phyloP scores from a whole-genome alignment of 1,140 invertebrate species.

The Galendromus occidentalis region DNA sequence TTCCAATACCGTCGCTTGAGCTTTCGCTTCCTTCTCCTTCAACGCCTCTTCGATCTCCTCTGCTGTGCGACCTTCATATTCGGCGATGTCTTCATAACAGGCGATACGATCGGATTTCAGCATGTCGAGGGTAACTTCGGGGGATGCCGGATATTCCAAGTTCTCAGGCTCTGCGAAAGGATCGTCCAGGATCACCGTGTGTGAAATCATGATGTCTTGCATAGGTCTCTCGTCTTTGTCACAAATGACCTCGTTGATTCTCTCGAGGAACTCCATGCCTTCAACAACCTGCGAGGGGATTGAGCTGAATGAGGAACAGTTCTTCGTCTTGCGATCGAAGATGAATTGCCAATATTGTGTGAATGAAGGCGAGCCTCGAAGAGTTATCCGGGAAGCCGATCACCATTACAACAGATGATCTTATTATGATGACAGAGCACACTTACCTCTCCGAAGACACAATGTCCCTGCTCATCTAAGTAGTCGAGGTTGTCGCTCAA shows the following conservation, averaged over 20 bases:
- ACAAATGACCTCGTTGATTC: slow-evolving; percentile 82
- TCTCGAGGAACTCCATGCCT: slow-evolving; percentile 65
- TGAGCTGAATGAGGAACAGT: too few species aligned
- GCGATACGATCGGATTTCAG: slow-evolving; percentile 64
- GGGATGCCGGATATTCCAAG: slow-evolving; percentile 59
- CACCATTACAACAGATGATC: too few species aligned
- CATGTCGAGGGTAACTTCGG: slow-evolving; percentile 59
- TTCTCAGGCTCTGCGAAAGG: slow-evolving; percentile 72
- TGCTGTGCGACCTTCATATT: slow-evolving; percentile 55
- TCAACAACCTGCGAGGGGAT: slow-evolving; percentile 44
- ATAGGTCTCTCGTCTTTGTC: slow-evolving; percentile 77
- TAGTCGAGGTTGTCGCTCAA: slow-evolving; percentile 69
- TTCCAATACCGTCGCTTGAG: slow-evolving; percentile 88
- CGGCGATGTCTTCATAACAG: slow-evolving; percentile 84
- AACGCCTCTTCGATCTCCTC: slow-evolving; percentile 70
- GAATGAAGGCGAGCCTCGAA: too few species aligned
- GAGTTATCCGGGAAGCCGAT: too few species aligned
- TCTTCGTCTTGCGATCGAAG: too few species aligned
- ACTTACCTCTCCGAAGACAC: slow-evolving; percentile 73
- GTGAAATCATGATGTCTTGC: slow-evolving; percentile 87
- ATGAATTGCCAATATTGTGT: too few species aligned
- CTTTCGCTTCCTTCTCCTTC: slow-evolving; percentile 78
- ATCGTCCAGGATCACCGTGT: slow-evolving; percentile 89
- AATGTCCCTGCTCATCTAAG: slow-evolving; percentile 65
- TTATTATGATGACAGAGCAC: too few species aligned